These are phyloP conservation scores for Rhodeus uyekii DNA, from an alignment of 2,797 vertebrate genomes.

Conservation along the genomic window DNA sequence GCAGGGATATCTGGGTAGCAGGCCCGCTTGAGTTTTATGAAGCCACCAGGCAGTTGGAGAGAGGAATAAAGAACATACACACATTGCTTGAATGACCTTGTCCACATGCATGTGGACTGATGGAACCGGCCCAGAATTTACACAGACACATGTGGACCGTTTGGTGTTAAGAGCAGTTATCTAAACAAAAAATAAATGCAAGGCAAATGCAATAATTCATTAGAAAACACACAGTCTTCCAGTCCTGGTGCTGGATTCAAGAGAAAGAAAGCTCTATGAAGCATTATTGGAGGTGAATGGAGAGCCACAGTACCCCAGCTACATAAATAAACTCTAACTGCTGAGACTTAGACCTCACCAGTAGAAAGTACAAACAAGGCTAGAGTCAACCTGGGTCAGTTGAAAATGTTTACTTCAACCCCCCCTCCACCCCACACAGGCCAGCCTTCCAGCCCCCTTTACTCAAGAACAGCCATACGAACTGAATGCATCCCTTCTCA, in stretches of 20 bases:
- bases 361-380: conserved; percentile 86
- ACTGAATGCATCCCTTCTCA: conserved; percentile 50
- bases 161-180: conserved; percentile 72
- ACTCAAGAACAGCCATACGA: conserved; percentile 51
- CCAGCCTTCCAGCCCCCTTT: conserved; percentile 39
- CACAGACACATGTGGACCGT: conserved; percentile 66
- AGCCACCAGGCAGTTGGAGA: conserved; percentile 61
- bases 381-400: conserved; percentile 83
- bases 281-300: conserved; percentile 83
- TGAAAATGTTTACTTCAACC: conserved; percentile 83
- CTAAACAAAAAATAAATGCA: conserved; percentile 74
- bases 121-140: conserved; percentile 38
- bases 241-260: conserved; percentile 65
- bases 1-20: conserved; percentile 65
- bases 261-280: conserved; percentile 82
- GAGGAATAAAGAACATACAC: conserved; percentile 47
- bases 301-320: conserved; percentile 77
- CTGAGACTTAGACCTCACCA: conserved; percentile 82
- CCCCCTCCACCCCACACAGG: conserved; percentile 41
- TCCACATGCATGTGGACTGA: conserved; percentile 43
- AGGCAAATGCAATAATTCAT: conserved; percentile 84
- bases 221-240: conserved; percentile 74
- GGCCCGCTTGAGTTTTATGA: conserved; percentile 71
- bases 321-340: conserved; percentile 85
- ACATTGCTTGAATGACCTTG: conserved; percentile 61